Percentiles rank a stretch among this genome's conserved stretches.
These are phyloP conservation scores for Rhynchonycteris naso DNA, from an alignment of 2,797 vertebrate species.

Conservation along the genomic window DNA sequence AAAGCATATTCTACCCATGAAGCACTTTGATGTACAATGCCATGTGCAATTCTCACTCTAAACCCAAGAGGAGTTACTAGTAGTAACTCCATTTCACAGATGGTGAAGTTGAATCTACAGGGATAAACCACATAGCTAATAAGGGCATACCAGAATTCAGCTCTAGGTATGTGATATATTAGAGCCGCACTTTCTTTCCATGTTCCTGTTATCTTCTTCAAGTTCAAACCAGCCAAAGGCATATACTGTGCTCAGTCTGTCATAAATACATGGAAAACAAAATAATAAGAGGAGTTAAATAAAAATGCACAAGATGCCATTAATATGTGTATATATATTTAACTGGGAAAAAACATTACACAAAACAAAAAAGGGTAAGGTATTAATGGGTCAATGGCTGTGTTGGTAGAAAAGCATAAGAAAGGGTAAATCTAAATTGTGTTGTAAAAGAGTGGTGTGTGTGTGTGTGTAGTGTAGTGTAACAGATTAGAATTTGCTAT, in stretches of 20 bases:
- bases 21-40: not conserved
- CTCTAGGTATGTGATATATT: not conserved
- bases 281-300: not conserved
- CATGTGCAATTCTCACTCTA: not conserved
- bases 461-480: not conserved
- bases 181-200: not conserved
- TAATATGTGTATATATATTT: not conserved
- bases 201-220: not conserved
- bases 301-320: not conserved
- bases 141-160: not conserved
- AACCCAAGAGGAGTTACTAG: not conserved
- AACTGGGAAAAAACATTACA: not conserved
- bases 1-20: not conserved
- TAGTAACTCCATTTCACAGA: not conserved
- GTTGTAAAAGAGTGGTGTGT: not conserved
- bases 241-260: not conserved
- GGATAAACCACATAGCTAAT: not conserved
- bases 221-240: not conserved
- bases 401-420: not conserved
- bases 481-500: not conserved
- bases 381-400: not conserved
- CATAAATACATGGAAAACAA: not conserved
- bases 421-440: not conserved
- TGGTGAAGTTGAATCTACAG: not conserved
- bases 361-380: not conserved